Base-by-base conservation (phyloP, 2,888 invertebrate species). In the Yponomeuta sedellus region DNA sequence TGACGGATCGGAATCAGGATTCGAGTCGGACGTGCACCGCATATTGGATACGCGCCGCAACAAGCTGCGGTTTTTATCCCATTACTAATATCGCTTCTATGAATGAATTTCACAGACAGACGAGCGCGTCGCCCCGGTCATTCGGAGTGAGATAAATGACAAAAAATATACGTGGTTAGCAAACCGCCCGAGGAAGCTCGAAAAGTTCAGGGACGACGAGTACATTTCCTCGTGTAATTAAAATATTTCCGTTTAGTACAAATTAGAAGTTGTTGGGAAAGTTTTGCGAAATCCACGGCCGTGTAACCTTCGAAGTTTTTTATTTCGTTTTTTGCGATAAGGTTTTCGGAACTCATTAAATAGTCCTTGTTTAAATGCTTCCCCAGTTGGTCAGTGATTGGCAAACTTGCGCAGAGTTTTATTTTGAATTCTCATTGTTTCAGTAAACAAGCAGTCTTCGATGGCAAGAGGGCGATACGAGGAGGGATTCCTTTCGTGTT, bases 401-500 rank as follows among this genome's bases (percentile, higher is more conserved):
- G 44, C 44, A 12, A 52, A 58, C 12, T 71, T 71, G 67, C 64
- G 63, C 65, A 67, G 10, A 70, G 71, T 67, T 69, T 71, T 52
- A 20, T 58, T 11, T 65, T 28, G 66, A 62, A 11, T 68, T 66
- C 64, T 64, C 57, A 72, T 82, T 81, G 66, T 93, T 94, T 68
- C 92, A 97, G 97, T 89, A 97, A 98, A 92, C 96, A 97, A 90
- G 97, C 98, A 66, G 95, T 98, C 67, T 98, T 98, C 91, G 98
- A 98, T 92, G 98, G 98, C 73, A 98, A 98, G 87, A 96, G 98
- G 85, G 96, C 98, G 71, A 98, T 98, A 83, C 93, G 98, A 81
- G 98, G 98, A 77, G 98, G 98, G 77, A 97, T 98, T 85, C 98
- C 98, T 70, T 96, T 98, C 88, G 97, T 98, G 71, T 98, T 98